Evolutionary conservation across 2,888 invertebrate genomes (phyloP), one percentile per base, ranked within the genome.

Genomic region (Epinotia brunnichana): DNA sequence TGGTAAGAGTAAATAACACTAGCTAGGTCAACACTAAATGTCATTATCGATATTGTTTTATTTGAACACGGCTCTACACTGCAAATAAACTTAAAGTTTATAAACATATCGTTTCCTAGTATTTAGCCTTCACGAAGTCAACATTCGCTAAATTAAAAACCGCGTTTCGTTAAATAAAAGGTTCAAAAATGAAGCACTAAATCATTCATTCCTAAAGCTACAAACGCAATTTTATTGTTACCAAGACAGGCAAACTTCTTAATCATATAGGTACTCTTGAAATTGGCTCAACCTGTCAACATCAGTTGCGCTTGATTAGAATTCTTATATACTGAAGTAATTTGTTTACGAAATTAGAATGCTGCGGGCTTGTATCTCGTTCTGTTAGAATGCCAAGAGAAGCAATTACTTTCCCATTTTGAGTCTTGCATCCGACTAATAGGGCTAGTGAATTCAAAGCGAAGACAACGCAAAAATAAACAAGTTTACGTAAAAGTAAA

Each of bases 61-160:
- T 53, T 64, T 19, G 19, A 17, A 63, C 17, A 1, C 51, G 35
- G 39, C 19, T 54, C 21, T 13, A 21, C 10, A 13, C 21, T 56
- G 56, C n/a, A 41, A n/a, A 10, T 56, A 19, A 29, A 54, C n/a
- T 35, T 69, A 21, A 60, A 68, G 17, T 59, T 29, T 4, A 69
- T 69, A 57, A 60, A 39, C 19, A 19, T 35, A 51, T n/a, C 35
- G 51, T 48, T 69, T 69, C 60, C 51, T 60, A 11, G 60, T 39
- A 21, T 21, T 44, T 53, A 51, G 19, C 68, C 68, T 69, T 69
- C 59, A 48, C 51, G 13, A 21, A 35, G 10, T 60, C 19, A 39
- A 51, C 59, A 39, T 24, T 69, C 68, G 9, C 51, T n/a, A 21
- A 4, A 21, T 35, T 41, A 17, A 51, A 48, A 24, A 24, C 21